Conservation (phyloP, 2,888 invertebrate species). For the Hypomecis atomaria region DNA sequence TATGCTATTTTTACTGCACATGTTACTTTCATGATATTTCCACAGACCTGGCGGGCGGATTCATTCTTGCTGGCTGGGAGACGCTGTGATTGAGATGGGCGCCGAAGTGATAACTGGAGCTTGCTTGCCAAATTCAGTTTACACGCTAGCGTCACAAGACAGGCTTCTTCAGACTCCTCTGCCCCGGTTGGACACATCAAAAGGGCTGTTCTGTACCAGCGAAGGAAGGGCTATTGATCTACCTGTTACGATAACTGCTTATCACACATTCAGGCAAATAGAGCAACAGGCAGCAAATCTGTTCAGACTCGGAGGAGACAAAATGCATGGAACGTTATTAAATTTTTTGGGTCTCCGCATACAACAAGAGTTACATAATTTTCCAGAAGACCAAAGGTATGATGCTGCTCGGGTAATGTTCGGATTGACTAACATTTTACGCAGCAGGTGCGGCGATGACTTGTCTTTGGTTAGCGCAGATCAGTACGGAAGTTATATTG, state of each 20-base stretch:
- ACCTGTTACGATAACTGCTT: slow-evolving; percentile 86
- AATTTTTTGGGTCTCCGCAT: slow-evolving; percentile 87
- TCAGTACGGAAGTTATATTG: slow-evolving; percentile 88
- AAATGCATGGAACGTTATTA: slow-evolving; percentile 86
- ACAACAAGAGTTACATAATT: slow-evolving; percentile 88
- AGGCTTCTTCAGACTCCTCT: slow-evolving; percentile 86
- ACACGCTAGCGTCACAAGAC: slow-evolving; percentile 88
- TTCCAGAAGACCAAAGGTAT: slow-evolving; percentile 88
- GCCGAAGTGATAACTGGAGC: slow-evolving; percentile 90
- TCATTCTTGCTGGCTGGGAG: slow-evolving; percentile 91
- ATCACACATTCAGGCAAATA: slow-evolving; percentile 87
- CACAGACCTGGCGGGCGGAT: slow-evolving; percentile 90
- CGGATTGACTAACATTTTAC: slow-evolving; percentile 86
- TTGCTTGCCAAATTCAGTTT: slow-evolving; percentile 88
- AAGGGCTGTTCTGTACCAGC: slow-evolving; percentile 87
- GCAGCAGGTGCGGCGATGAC: slow-evolving; percentile 89
- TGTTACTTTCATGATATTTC: slow-evolving; percentile 38
- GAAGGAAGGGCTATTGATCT: slow-evolving; percentile 88
- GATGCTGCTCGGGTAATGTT: slow-evolving; percentile 89
- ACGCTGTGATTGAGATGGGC: slow-evolving; percentile 91
- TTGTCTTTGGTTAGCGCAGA: slow-evolving; percentile 89
- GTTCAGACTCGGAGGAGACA: slow-evolving; percentile 86
- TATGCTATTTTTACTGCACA: too few relatives aligned
- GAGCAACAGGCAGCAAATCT: slow-evolving; percentile 87
- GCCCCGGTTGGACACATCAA: slow-evolving; percentile 78